Conservation (phyloP, 2,113 vertebrate species). For the Ciconia maguari region DNA sequence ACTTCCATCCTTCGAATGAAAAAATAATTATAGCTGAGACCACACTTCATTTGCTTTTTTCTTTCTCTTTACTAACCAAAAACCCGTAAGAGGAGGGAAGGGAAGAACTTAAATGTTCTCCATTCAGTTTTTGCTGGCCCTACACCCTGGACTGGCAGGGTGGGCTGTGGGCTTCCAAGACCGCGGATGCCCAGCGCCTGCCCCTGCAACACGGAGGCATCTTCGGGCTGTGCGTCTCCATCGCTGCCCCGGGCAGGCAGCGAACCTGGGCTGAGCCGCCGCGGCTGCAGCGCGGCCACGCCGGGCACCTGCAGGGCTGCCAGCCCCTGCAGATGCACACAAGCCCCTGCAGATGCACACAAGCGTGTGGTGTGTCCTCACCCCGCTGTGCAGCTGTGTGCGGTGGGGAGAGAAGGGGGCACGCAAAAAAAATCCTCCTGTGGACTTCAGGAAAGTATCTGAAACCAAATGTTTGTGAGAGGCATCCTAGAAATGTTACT, state of each 20-base stretch:
- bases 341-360: neutral
- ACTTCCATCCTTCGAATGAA: neutral
- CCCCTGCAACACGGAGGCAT: accelerated
- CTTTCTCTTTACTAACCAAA: neutral
- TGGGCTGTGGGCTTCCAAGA: neutral
- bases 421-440: neutral
- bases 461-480: neutral
- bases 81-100: neutral
- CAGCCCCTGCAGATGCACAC: accelerated
- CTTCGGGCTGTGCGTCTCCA: neutral
- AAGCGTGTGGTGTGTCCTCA: neutral
- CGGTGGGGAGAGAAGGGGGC: accelerated
- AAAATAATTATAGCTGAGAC: neutral
- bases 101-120: neutral
- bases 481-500: neutral
- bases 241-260: neutral
- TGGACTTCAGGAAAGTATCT: neutral
- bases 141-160: neutral
- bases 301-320: accelerated
- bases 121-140: neutral
- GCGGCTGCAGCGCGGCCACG: neutral
- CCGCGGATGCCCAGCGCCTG: neutral
- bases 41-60: neutral
- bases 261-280: accelerated
- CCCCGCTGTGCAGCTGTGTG: accelerated